A percentile compares a stretch with the other conserved stretches of the same genome.
Conservation (phyloP, 2,113 vertebrate genomes). For the Protomyctophum bolini region DNA sequence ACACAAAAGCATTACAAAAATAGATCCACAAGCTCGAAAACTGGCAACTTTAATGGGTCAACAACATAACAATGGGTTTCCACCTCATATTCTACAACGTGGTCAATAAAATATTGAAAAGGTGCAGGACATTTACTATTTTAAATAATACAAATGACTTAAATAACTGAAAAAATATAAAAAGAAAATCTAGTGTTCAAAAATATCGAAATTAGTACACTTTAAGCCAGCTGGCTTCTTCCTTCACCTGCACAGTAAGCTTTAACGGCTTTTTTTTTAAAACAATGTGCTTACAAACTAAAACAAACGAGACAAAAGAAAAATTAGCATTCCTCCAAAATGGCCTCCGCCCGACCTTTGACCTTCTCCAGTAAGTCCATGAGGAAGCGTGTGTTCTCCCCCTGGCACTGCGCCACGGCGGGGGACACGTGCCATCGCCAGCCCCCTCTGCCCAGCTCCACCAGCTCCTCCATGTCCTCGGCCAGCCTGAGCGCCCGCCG, state of each 20-base stretch:
- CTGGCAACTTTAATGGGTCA: too few species aligned
- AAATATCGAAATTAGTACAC: background rate
- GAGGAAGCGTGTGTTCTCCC: constrained; percentile 80
- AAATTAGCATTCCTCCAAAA: constrained; percentile 1
- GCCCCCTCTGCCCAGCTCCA: constrained; percentile 77
- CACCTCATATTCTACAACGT: too few species aligned
- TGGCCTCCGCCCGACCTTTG: constrained; percentile 39
- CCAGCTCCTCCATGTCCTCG: constrained; percentile 81
- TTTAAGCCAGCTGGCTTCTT: background rate
- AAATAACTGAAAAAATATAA: too few species aligned
- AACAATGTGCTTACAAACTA: background rate
- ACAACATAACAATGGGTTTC: too few species aligned
- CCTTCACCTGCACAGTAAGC: background rate
- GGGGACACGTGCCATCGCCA: constrained; percentile 77
- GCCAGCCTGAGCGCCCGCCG: constrained; percentile 79
- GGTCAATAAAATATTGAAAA: too few species aligned
- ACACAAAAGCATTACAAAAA: too few species aligned
- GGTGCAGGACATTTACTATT: too few species aligned
- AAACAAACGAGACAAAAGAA: background rate
- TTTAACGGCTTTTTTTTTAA: background rate
- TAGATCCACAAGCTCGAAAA: too few species aligned
- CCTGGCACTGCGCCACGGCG: constrained; percentile 66
- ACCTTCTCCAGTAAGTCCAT: constrained; percentile 81
- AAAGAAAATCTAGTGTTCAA: too few species aligned
- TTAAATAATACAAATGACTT: too few species aligned